Evolutionary conservation across 1,140 invertebrate species (phyloP).

Genomic region (Nylanderia fulva): DNA sequence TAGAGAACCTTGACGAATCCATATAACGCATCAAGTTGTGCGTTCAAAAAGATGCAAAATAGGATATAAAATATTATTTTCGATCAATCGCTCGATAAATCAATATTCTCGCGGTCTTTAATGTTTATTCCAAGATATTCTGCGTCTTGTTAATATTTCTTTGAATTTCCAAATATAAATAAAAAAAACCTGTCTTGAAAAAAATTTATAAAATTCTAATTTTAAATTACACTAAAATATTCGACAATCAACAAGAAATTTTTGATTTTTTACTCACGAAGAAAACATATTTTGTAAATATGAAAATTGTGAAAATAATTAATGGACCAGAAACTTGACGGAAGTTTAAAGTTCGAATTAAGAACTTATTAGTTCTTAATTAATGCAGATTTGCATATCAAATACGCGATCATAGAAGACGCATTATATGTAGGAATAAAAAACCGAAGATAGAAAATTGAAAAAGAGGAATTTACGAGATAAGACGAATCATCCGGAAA

Average conservation of each 20-base stretch:
- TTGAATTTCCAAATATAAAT: neutral
- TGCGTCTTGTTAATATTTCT: neutral
- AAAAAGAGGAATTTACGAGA: conserved; percentile 30
- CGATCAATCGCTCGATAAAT: neutral
- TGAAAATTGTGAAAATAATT: neutral
- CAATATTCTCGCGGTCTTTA: neutral
- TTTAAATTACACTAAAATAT: neutral
- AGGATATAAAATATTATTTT: neutral
- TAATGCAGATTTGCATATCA: too few relatives aligned
- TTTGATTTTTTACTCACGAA: neutral
- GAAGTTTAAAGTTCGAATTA: neutral
- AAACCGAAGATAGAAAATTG: conserved; percentile 10
- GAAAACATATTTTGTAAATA: neutral
- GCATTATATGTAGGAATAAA: neutral
- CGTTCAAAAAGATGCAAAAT: neutral
- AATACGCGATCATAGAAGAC: too few relatives aligned
- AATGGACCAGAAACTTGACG: neutral
- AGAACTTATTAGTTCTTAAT: too few relatives aligned
- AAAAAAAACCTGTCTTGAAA: neutral
- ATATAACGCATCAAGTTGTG: neutral
- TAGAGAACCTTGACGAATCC: neutral
- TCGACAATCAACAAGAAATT: neutral
- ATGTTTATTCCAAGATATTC: neutral
- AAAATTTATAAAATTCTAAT: neutral
- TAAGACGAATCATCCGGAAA: conserved; percentile 53